Percentiles rank a stretch among this genome's conserved stretches.
Conservation (phyloP, 2,888 invertebrate genomes). For the Bombyx huttoni region DNA sequence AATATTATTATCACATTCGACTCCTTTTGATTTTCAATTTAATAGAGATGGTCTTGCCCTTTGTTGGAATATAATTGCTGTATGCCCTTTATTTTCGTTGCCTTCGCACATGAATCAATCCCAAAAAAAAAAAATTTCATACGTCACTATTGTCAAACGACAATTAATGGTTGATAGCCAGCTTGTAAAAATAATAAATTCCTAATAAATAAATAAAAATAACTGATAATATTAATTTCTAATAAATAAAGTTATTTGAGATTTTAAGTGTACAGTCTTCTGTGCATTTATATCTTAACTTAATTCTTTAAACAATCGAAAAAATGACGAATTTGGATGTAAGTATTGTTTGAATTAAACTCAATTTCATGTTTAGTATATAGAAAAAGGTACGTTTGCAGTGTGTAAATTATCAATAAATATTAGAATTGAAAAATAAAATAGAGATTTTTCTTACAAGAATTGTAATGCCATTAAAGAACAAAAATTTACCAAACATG, state of each 20-base stretch:
- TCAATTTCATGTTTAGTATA: not conserved
- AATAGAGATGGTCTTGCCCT: too few species aligned
- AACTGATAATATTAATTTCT: not conserved
- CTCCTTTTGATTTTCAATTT: too few species aligned
- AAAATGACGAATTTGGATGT: slow-evolving; percentile 50
- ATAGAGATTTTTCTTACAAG: too few species aligned
- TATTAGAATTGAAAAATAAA: too few species aligned
- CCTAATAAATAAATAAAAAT: not conserved
- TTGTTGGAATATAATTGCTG: too few species aligned
- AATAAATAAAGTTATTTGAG: not conserved
- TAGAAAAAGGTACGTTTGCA: too few species aligned
- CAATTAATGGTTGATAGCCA: not conserved
- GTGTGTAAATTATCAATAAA: too few species aligned
- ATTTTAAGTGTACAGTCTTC: not conserved
- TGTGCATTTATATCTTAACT: not conserved
- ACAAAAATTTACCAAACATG: too few species aligned
- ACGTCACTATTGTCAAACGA: not conserved
- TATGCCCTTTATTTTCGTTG: too few species aligned
- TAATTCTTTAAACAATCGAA: not conserved
- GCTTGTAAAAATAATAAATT: not conserved
- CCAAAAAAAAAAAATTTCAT: not conserved
- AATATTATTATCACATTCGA: too few species aligned
- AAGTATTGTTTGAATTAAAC: slow-evolving; percentile 15
- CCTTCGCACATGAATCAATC: too few species aligned
- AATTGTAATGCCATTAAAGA: too few species aligned